Evolutionary conservation across 2,888 invertebrate species (phyloP).

Genomic region (Drosophila nr. perissopoda): DNA sequence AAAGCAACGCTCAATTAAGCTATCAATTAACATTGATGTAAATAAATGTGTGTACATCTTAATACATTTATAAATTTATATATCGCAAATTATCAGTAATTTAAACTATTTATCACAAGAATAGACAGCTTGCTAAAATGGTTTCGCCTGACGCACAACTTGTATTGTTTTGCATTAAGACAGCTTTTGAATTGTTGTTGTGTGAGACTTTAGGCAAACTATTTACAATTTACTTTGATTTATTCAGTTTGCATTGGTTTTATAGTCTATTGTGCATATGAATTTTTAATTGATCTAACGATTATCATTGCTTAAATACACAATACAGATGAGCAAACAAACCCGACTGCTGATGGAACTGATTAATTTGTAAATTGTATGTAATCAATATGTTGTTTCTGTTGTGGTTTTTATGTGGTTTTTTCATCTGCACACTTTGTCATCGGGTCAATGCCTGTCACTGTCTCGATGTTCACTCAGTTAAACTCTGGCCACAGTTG

Average conservation of each 20-base stretch:
- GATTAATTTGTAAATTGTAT: constrained; percentile 29
- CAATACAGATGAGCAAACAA: constrained; percentile 9
- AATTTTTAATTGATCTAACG: constrained; percentile 31
- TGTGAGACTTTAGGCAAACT: constrained; percentile 43
- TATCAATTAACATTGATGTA: not conserved
- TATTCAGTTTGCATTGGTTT: constrained; percentile 24
- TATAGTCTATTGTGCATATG: constrained; percentile 30
- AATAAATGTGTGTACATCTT: not conserved
- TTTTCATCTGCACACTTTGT: constrained; percentile 17
- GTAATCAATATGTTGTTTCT: constrained; percentile 13
- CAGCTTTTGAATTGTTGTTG: not conserved
- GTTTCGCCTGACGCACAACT: not conserved
- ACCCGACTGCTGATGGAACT: constrained; percentile 16
- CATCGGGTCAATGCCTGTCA: constrained; percentile 38
- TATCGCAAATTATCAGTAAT: not conserved
- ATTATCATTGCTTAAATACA: constrained; percentile 5
- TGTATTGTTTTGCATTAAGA: not conserved
- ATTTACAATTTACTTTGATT: constrained; percentile 56
- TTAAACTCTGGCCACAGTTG: constrained; percentile 36
- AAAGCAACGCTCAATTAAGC: no score
- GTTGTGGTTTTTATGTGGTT: not conserved
- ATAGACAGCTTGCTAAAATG: not conserved
- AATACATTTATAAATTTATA: not conserved
- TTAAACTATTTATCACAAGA: not conserved
- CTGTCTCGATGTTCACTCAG: constrained; percentile 53